These are phyloP conservation scores for Notarius lentiginosus DNA, from an alignment of 2,113 vertebrate species.

Conservation along the genomic window DNA sequence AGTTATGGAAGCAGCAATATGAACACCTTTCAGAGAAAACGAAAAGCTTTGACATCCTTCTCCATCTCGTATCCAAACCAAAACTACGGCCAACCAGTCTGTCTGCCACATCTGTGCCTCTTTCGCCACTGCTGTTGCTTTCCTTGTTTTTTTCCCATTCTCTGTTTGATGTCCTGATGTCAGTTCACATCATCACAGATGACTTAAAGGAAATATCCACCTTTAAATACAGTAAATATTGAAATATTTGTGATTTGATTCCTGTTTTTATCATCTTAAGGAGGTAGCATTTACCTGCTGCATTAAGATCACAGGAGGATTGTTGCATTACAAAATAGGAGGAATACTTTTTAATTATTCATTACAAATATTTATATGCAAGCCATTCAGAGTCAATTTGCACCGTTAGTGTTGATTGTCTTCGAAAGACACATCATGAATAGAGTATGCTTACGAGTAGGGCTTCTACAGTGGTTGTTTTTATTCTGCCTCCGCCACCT, in stretches of 20 bases:
- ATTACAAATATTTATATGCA: not conserved
- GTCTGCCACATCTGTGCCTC: not conserved
- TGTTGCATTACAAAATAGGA: not conserved
- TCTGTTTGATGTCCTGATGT: not conserved
- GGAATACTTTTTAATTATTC: not conserved
- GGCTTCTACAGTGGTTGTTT: not conserved
- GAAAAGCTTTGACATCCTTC: not conserved
- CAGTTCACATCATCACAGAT: not conserved
- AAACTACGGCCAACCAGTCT: not conserved
- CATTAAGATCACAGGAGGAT: not conserved
- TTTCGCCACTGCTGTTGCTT: not conserved
- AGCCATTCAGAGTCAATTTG: not conserved
- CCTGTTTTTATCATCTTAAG: not conserved
- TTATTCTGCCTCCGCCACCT: too few relatives aligned
- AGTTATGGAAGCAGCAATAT: not conserved
- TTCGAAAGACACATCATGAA: not conserved
- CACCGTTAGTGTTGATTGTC: not conserved
- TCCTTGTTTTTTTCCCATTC: not conserved
- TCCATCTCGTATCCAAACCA: not conserved
- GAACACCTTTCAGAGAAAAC: not conserved
- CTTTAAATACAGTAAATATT: not conserved
- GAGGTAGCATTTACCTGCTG: not conserved
- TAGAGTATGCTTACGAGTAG: not conserved
- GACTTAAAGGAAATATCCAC: not conserved
- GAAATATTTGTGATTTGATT: not conserved